phyloP scores from a whole-genome alignment of 2,888 invertebrate species.

The Capitulum mitella region DNA sequence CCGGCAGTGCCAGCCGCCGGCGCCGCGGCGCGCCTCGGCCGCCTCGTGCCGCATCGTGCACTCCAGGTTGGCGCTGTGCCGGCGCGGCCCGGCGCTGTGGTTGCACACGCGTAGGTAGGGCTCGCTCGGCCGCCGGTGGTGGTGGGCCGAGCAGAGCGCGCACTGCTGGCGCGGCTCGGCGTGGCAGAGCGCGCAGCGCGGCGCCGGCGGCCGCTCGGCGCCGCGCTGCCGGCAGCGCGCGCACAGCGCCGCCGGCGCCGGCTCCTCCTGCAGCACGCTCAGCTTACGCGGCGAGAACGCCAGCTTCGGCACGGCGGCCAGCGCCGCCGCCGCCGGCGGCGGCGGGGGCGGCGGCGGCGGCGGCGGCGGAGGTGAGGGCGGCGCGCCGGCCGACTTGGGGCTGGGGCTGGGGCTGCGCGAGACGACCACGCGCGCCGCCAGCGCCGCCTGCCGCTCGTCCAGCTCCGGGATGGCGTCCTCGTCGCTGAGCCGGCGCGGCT shows the following conservation, averaged over 20 bases:
- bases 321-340: neutral
- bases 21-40: constrained; percentile 31
- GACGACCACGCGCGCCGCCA: constrained; percentile 19
- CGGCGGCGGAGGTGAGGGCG: neutral
- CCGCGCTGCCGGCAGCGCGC: constrained; percentile 32
- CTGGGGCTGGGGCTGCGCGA: neutral
- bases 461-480: constrained; percentile 29
- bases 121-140: constrained; percentile 31
- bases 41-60: constrained; percentile 29
- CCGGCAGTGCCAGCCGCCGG: constrained; percentile 1
- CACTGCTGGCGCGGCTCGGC: neutral
- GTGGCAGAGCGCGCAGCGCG: constrained; percentile 31
- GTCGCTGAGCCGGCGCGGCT: constrained; percentile 27
- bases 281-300: constrained; percentile 16
- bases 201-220: constrained; percentile 41
- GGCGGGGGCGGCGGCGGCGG: neutral
- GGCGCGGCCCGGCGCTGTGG: constrained; percentile 30
- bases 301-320: too few relatives aligned
- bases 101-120: constrained; percentile 33
- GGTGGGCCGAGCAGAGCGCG: neutral
- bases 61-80: constrained; percentile 26
- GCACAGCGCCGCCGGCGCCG: constrained; percentile 36
- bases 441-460: constrained; percentile 30
- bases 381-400: neutral
- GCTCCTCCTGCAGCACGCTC: constrained; percentile 27